Base-by-base conservation (phyloP, 1,140 invertebrate species). In the Bombus waltoni region DNA sequence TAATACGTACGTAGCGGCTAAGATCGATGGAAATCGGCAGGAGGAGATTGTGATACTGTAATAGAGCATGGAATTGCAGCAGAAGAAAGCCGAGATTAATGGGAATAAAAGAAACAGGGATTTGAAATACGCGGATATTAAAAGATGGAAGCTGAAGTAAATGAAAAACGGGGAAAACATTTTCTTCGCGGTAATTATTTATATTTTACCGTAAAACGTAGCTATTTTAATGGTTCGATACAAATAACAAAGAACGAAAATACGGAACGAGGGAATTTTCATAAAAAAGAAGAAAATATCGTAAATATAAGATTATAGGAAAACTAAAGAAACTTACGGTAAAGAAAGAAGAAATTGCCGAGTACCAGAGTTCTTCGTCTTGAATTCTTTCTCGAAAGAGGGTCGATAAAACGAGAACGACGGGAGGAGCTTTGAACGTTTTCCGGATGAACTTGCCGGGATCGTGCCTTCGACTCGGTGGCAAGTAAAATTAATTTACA, bases 401-500 rank as follows among this genome's bases (percentile, higher is more conserved):
- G 44, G 66, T 83, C 59, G 18, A 53, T 28, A 42, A 65, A 73
- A 47, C 9, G 28, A 53, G 4, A 79, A 68, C n/a, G 1, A 8
- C 15, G 32, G 5, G 28, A 75, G 74, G n/a, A 18, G 28, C 5
- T 78, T 47, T 6, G 18, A 38, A 32, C 22, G 3, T 53, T 40
- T 25, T 22, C 53, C 71, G 59, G 3, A 6, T 22, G 72, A 80
- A 80, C 44, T 53, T 32, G 59, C 1, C 35, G 6, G n/a, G 42
- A 79, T 44, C 71, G 47, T 22, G 18, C 9, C 22, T 18, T 35
- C 44, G 35, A 42, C 35, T 35, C 25, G 82, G 38, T 57, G 40
- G 53, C 11, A n/a, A 18, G 75, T n/a, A 68, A 72, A 62, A 32
- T 80, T 65, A 73, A 85, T 85, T 71, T 62, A 47, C 47, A 71